phyloP scores from a whole-genome alignment of 2,113 vertebrate genomes.

The Scomber japonicus region DNA sequence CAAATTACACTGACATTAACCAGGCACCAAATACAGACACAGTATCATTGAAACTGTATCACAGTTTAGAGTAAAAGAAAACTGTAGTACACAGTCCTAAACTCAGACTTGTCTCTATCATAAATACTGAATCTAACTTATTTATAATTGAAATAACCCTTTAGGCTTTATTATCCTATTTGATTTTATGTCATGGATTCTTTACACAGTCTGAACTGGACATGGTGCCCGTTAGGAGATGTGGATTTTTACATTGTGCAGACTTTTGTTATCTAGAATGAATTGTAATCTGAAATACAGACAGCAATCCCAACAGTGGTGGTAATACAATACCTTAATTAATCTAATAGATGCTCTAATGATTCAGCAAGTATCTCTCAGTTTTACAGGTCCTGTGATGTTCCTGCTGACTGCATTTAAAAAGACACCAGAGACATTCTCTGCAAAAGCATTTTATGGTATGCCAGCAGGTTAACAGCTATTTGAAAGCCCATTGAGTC shows the following conservation, averaged over 20 bases:
- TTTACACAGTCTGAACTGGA: not conserved
- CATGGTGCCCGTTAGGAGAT: not conserved
- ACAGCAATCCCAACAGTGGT: conserved; percentile 18
- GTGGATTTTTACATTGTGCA: not conserved
- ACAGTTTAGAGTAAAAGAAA: not conserved
- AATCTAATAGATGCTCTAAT: conserved; percentile 62
- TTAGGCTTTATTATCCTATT: conserved; percentile 1
- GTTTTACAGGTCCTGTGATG: conserved; percentile 57
- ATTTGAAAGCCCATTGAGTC: conserved; percentile 68
- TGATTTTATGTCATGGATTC: not conserved
- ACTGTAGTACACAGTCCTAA: not conserved
- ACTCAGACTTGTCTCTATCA: conserved; percentile 1
- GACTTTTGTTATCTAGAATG: conserved; percentile 18
- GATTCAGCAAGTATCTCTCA: conserved; percentile 49
- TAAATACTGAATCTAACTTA: not conserved
- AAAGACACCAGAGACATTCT: conserved; percentile 46
- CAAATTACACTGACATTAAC: not conserved
- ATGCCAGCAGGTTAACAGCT: conserved; percentile 72
- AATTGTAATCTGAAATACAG: conserved; percentile 23
- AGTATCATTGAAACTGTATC: not conserved
- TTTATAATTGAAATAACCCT: conserved; percentile 3
- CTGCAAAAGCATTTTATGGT: conserved; percentile 54
- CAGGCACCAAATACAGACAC: too few species aligned
- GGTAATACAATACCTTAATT: conserved; percentile 55
- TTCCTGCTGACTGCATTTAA: conserved; percentile 51